Evolutionary conservation across 2,888 invertebrate genomes (phyloP).

Genomic region (Chymomyza procnemis): DNA sequence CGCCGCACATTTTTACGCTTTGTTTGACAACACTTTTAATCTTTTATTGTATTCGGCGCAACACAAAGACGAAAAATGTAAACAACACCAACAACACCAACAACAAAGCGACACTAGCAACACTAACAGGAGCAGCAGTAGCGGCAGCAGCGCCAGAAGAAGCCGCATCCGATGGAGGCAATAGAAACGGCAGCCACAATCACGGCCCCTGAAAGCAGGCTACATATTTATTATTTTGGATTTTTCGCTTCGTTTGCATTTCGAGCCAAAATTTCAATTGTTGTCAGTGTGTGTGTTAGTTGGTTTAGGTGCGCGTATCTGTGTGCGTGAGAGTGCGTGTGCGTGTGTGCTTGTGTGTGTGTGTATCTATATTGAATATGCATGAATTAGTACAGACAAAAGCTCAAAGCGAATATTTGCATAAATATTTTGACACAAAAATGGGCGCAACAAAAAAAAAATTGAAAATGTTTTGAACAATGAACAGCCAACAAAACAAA

Average conservation of each 20-base stretch:
- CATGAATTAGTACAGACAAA: background rate
- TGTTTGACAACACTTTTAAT: constrained; percentile 28
- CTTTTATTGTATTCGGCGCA: constrained; percentile 14
- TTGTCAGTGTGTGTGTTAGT: background rate
- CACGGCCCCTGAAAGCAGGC: constrained; percentile 4
- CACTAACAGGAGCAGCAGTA: background rate
- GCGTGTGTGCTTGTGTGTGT: too few species aligned
- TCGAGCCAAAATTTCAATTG: background rate
- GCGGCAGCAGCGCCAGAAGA: background rate
- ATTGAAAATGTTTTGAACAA: background rate
- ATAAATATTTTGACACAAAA: background rate
- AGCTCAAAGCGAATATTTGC: background rate
- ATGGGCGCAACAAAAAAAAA: background rate
- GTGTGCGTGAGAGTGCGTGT: background rate
- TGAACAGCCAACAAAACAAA: constrained; percentile 8
- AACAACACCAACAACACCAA: background rate
- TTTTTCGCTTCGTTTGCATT: constrained; percentile 11
- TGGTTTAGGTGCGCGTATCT: too few species aligned
- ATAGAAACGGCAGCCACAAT: background rate
- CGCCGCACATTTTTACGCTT: constrained; percentile 4
- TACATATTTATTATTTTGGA: constrained; percentile 3
- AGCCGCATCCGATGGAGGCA: background rate
- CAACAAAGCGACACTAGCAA: background rate
- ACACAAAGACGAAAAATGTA: background rate
- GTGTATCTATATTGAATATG: background rate